These are phyloP conservation scores for Agapornis canus DNA, from an alignment of 2,797 vertebrate genomes.

Conservation along the genomic window DNA sequence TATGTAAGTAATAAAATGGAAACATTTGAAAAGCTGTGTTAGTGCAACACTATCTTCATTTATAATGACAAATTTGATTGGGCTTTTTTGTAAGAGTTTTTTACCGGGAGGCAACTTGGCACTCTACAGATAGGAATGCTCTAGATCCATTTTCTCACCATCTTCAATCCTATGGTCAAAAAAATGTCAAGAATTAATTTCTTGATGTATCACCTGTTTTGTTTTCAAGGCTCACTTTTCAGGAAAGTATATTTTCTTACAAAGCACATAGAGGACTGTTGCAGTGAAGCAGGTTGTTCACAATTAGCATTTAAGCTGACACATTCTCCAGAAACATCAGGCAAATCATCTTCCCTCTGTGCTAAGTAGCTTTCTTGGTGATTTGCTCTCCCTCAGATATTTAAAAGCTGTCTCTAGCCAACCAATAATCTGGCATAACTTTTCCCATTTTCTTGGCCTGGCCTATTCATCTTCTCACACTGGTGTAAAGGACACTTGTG, in stretches of 20 bases:
- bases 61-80: background rate
- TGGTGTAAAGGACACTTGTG: rapidly evolving
- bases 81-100: background rate
- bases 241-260: background rate
- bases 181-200: background rate
- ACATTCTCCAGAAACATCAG: background rate
- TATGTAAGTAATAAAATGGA: background rate
- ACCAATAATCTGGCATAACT: background rate
- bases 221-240: background rate
- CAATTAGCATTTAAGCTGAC: background rate
- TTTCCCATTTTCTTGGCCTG: background rate
- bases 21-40: background rate
- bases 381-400: background rate
- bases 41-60: background rate
- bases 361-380: background rate
- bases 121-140: background rate
- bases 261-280: background rate
- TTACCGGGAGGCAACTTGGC: background rate
- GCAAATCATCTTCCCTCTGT: background rate
- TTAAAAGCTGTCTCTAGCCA: background rate
- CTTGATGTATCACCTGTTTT: background rate
- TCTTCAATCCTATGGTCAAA: background rate
- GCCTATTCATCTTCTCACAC: background rate
- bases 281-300: background rate
- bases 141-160: background rate